Percentiles rank a stretch among this genome's conserved stretches.
These are phyloP conservation scores for Drepana arcuata DNA, from an alignment of 1,140 invertebrate species.

Conservation along the genomic window DNA sequence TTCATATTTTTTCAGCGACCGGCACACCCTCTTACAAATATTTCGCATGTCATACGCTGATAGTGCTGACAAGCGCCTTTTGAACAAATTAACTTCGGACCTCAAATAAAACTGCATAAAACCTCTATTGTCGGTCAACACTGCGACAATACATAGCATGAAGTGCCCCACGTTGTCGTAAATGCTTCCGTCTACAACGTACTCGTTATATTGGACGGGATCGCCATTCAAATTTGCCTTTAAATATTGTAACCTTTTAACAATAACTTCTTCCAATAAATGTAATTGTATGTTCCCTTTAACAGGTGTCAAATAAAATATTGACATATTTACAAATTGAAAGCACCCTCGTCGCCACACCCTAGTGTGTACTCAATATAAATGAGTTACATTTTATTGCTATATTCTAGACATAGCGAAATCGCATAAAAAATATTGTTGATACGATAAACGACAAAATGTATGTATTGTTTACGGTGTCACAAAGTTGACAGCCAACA, in stretches of 20 bases:
- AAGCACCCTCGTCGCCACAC: too few relatives aligned
- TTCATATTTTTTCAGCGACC: slow-evolving; percentile 35
- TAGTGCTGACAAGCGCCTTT: slow-evolving; percentile 31
- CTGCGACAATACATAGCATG: slow-evolving; percentile 64
- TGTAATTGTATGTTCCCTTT: slow-evolving; percentile 43
- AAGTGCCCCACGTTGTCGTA: slow-evolving; percentile 75
- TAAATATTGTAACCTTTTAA: slow-evolving; percentile 36
- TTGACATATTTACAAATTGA: too few relatives aligned
- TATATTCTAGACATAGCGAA: too few relatives aligned
- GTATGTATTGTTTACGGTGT: too few relatives aligned
- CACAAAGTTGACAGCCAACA: too few relatives aligned
- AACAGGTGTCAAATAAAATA: slow-evolving; percentile 41
- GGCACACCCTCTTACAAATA: slow-evolving; percentile 53
- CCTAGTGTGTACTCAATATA: too few relatives aligned
- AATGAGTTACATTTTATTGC: too few relatives aligned
- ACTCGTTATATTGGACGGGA: slow-evolving; percentile 49
- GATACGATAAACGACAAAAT: too few relatives aligned
- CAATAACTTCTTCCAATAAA: slow-evolving; percentile 37
- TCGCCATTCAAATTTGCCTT: slow-evolving; percentile 39
- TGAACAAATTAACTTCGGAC: slow-evolving; percentile 41
- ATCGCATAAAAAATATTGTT: too few relatives aligned
- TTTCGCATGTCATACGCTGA: slow-evolving; percentile 40
- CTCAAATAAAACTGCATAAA: slow-evolving; percentile 36
- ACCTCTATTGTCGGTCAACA: slow-evolving; percentile 25
- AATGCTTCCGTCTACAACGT: slow-evolving; percentile 72